phyloP scores from a whole-genome alignment of 2,113 vertebrate genomes.

The Choloepus hoffmanni region DNA sequence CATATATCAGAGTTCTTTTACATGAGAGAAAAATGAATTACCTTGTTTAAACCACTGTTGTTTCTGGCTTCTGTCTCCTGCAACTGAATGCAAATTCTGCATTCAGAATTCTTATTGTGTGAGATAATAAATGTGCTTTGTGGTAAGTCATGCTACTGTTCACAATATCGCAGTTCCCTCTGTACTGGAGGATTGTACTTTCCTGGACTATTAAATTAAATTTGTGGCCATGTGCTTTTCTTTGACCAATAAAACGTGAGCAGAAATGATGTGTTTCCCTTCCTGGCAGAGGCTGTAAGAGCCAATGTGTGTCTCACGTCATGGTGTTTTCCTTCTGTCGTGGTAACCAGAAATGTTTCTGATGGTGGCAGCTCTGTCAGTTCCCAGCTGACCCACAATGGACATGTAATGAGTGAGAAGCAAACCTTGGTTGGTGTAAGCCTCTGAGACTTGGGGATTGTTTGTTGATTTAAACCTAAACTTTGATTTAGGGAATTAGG shows the following conservation, averaged over 20 bases:
- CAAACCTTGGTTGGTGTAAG: not conserved
- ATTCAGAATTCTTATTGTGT: not conserved
- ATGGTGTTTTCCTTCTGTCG: not conserved
- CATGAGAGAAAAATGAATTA: not conserved
- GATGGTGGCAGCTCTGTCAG: not conserved
- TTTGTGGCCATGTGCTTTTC: not conserved
- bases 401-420: not conserved
- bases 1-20: not conserved
- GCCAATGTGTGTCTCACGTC: not conserved
- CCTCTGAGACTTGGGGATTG: not conserved
- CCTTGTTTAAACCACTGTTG: not conserved
- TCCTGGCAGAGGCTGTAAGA: not conserved
- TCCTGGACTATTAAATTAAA: not conserved
- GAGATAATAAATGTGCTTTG: not conserved
- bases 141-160: not conserved
- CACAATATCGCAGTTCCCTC: not conserved
- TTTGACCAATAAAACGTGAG: not conserved
- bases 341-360: not conserved
- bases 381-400: not conserved
- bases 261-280: not conserved
- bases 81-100: not conserved
- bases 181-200: not conserved
- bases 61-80: slow-evolving; percentile 7
- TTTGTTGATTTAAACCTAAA: not conserved
- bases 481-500: not conserved